These are phyloP conservation scores for Hoplodrina ambigua DNA, from an alignment of 2,888 invertebrate genomes.

Conservation along the genomic window DNA sequence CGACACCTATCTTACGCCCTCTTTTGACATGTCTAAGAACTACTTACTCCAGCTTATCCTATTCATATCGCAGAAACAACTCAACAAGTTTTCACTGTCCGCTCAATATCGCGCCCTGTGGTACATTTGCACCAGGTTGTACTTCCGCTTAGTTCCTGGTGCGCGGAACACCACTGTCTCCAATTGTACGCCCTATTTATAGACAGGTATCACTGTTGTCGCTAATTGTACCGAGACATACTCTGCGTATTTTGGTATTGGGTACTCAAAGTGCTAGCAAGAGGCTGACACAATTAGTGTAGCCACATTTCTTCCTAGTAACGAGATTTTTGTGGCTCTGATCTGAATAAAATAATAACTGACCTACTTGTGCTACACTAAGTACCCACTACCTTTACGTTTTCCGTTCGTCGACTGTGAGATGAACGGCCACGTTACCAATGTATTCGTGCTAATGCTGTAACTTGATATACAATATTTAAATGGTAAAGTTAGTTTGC, in stretches of 20 bases:
- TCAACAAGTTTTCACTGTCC: constrained; percentile 13
- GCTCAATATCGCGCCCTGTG: neutral
- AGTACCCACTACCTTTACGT: constrained; percentile 21
- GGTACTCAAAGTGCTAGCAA: constrained; percentile 3
- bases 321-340: neutral
- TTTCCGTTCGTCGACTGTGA: constrained; percentile 4
- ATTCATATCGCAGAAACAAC: neutral
- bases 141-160: constrained; percentile 2
- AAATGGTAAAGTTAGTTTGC: constrained; percentile 38
- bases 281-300: neutral
- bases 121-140: constrained; percentile 6
- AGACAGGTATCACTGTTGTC: neutral
- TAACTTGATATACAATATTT: constrained; percentile 14
- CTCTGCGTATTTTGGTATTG: constrained; percentile 7
- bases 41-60: constrained; percentile 14
- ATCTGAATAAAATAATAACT: neutral
- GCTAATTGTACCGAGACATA: constrained; percentile 3
- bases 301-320: neutral
- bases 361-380: neutral
- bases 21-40: constrained; percentile 15
- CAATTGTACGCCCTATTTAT: constrained; percentile 1
- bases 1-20: neutral
- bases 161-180: neutral
- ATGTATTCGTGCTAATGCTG: constrained; percentile 7
- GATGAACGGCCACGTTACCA: constrained; percentile 8